Conservation (phyloP, 1,140 invertebrate genomes). For the Euschistus heros region DNA sequence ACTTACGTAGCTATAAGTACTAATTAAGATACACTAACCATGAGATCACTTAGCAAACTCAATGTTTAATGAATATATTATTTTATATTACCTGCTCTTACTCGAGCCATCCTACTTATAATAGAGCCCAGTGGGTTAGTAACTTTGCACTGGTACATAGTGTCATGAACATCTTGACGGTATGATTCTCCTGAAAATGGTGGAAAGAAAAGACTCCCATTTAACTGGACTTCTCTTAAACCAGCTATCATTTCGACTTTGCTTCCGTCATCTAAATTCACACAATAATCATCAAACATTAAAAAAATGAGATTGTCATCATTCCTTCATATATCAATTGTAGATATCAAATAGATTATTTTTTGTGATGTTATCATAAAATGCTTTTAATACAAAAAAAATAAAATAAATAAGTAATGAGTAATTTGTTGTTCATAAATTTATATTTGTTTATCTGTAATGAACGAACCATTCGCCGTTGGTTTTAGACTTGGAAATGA, state of each 20-base stretch:
- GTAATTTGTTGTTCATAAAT: too few species aligned
- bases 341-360: too few species aligned
- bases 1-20: background rate
- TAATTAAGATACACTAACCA: background rate
- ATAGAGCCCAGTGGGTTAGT: constrained; percentile 40
- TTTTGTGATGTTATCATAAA: too few species aligned
- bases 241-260: constrained; percentile 27
- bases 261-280: constrained; percentile 28
- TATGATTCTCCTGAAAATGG: constrained; percentile 37
- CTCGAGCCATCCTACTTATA: constrained; percentile 39
- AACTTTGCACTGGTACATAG: constrained; percentile 39
- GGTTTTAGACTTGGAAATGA: too few species aligned
- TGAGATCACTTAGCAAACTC: background rate
- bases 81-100: constrained; percentile 43
- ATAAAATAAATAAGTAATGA: too few species aligned
- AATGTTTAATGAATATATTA: background rate
- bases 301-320: too few species aligned
- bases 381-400: too few species aligned
- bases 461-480: too few species aligned
- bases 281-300: too few species aligned
- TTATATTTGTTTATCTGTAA: too few species aligned
- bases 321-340: too few species aligned
- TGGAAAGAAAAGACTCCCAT: constrained; percentile 40
- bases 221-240: constrained; percentile 30
- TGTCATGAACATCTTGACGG: constrained; percentile 35